A percentile compares a stretch with the other conserved stretches of the same genome.
Evolutionary conservation across 2,113 vertebrate genomes (phyloP).

Genomic region (Apistogramma diplotaenia): DNA sequence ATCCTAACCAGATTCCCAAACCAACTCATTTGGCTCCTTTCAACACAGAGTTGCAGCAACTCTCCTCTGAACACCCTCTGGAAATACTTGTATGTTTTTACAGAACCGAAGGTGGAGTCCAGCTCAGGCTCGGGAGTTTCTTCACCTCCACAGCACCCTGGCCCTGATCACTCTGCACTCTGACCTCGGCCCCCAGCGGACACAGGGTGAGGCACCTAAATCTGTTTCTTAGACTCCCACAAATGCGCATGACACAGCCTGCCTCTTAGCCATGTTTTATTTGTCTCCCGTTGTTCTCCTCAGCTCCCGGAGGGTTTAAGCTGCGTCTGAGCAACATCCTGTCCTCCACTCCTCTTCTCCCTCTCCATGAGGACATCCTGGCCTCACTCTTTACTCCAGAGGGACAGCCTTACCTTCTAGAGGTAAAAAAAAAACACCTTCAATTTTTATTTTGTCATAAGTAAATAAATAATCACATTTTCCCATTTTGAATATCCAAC

Average conservation of each 20-base stretch:
- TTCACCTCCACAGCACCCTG: slow-evolving; percentile 93
- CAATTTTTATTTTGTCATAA: background rate
- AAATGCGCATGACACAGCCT: background rate
- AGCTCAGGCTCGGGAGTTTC: slow-evolving; percentile 94
- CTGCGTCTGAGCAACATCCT: slow-evolving; percentile 75
- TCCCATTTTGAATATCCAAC: background rate
- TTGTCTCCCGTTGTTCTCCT: background rate
- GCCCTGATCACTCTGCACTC: slow-evolving; percentile 90
- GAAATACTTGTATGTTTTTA: background rate
- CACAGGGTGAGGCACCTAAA: slow-evolving; percentile 79
- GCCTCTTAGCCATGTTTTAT: background rate
- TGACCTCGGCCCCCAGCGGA: slow-evolving; percentile 85
- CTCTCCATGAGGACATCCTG: slow-evolving; percentile 88
- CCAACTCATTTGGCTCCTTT: no score
- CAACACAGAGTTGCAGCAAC: no score
- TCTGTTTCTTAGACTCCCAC: background rate
- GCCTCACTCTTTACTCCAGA: slow-evolving; percentile 90
- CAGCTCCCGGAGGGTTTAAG: slow-evolving; percentile 86
- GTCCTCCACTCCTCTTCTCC: slow-evolving; percentile 78
- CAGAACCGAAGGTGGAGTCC: slow-evolving; percentile 98
- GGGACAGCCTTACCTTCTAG: slow-evolving; percentile 91
- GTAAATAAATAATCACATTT: background rate
- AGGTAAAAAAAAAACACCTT: slow-evolving; percentile 75
- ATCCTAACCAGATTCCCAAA: no score
- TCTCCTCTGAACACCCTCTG: no score